Evolutionary conservation across 2,888 invertebrate genomes (phyloP).

Genomic region (Atethmia centrago): DNA sequence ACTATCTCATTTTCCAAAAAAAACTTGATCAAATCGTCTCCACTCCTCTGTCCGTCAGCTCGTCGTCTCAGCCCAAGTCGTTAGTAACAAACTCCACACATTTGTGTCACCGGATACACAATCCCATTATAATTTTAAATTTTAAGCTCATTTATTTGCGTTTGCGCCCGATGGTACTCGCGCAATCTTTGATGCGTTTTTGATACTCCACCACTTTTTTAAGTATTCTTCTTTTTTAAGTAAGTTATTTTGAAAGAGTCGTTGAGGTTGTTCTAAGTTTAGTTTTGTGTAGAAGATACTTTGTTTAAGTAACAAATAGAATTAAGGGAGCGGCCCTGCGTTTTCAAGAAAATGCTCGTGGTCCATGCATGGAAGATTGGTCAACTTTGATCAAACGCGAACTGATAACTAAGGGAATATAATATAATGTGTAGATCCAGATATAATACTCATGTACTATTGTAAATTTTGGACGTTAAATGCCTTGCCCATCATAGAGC

Average conservation of each 20-base stretch:
- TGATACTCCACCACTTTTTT: slow-evolving; percentile 73
- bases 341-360: too few species aligned
- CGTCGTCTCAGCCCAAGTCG: slow-evolving; percentile 88
- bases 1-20: background rate
- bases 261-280: slow-evolving; percentile 23
- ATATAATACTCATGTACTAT: too few species aligned
- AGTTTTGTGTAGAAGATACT: background rate
- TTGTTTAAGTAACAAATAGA: slow-evolving; percentile 5
- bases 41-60: slow-evolving; percentile 70
- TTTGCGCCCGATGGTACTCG: slow-evolving; percentile 82
- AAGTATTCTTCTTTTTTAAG: slow-evolving; percentile 40
- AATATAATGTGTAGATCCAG: too few species aligned
- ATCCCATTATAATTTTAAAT: slow-evolving; percentile 91
- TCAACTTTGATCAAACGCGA: too few species aligned
- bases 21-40: slow-evolving; percentile 65
- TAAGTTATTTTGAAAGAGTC: slow-evolving; percentile 39
- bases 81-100: slow-evolving; percentile 91
- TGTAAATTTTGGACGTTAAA: too few species aligned
- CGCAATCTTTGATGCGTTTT: slow-evolving; percentile 87
- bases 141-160: slow-evolving; percentile 89
- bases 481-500: too few species aligned
- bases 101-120: slow-evolving; percentile 91
- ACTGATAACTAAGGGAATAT: too few species aligned
- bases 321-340: background rate
- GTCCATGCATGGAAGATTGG: too few species aligned